Percentiles rank a stretch among this genome's conserved stretches.
These are phyloP conservation scores for Mungos mungo DNA, from an alignment of 2,113 vertebrate genomes.

Conservation along the genomic window DNA sequence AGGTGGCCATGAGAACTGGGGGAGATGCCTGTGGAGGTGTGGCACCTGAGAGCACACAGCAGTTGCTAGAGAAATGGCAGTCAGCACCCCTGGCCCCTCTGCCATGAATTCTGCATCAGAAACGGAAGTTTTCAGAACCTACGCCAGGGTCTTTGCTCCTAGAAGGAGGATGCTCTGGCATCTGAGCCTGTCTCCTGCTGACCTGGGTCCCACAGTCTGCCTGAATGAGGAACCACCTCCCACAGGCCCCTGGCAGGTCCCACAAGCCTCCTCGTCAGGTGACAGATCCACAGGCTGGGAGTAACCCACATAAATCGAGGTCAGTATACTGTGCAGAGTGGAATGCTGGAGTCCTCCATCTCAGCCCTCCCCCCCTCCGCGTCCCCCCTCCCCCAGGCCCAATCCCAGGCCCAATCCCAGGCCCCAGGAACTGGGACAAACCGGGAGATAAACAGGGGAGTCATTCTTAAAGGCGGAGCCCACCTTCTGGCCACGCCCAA, in stretches of 20 bases:
- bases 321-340: not conserved
- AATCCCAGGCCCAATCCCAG: not conserved
- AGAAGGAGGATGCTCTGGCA: not conserved
- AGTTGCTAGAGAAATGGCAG: not conserved
- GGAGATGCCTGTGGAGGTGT: not conserved
- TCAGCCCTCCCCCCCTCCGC: not conserved
- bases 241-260: not conserved
- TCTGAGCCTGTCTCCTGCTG: not conserved
- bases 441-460: not conserved
- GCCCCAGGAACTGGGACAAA: slow-evolving; percentile 55
- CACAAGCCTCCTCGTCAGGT: not conserved
- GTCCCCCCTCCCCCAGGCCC: not conserved
- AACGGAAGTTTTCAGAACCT: not conserved
- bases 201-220: not conserved
- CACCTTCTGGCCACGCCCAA: not conserved
- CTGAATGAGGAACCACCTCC: not conserved
- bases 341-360: not conserved
- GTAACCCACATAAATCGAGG: slow-evolving; percentile 68
- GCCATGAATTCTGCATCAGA: not conserved
- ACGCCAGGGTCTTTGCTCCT: not conserved
- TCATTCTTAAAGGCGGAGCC: not conserved
- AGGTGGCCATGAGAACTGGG: not conserved
- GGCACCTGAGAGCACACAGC: not conserved
- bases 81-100: not conserved
- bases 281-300: slow-evolving; percentile 18